Evolutionary conservation across 1,140 invertebrate genomes (phyloP), one percentile per base, ranked within the genome.

Genomic region (Plodia interpunctella): DNA sequence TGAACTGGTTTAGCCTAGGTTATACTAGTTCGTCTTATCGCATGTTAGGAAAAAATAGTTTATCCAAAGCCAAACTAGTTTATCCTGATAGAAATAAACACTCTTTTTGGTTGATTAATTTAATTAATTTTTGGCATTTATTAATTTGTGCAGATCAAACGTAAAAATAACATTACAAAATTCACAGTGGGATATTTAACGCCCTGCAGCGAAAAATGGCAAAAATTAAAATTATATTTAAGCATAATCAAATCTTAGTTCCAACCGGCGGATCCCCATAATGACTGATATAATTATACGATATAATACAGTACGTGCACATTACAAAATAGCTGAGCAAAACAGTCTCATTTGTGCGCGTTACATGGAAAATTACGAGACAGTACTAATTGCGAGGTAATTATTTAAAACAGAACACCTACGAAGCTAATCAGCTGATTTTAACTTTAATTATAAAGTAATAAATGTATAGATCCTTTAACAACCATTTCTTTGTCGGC

Each of bases 311-410:
- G 51, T 13, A 21, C 51, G 13, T 25, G 20, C 20, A 25, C 51
- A 53, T 53, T 53, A 53, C 51, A 53, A 53, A 53, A 53, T 53
- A 15, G 20, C 21, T 25, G 51, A 8, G 13, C 51, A 53, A 17
- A 44, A 44, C 38, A 20, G 51, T 53, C 19, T 53, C 51, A 53
- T 53, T 53, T 53, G 51, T 10, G 51, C 13, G 51, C 51, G 21
- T 53, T 53, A 53, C 51, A 25, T 53, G 51, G 51, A 53, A 53
- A 53, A 53, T 53, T 53, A 53, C 21, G 10, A 51, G 20, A 21
- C 21, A n/a, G 2, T 53, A 53, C 20, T 53, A 53, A 53, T 53
- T 53, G 19, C 51, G 11, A n/a, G 2, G 51, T 25, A 53, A 53
- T 53, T 53, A 53, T 53, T 53, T 53, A 28, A 21, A 25, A 25